phyloP scores from a whole-genome alignment of 1,140 invertebrate genomes.

The Telenomus remus region DNA sequence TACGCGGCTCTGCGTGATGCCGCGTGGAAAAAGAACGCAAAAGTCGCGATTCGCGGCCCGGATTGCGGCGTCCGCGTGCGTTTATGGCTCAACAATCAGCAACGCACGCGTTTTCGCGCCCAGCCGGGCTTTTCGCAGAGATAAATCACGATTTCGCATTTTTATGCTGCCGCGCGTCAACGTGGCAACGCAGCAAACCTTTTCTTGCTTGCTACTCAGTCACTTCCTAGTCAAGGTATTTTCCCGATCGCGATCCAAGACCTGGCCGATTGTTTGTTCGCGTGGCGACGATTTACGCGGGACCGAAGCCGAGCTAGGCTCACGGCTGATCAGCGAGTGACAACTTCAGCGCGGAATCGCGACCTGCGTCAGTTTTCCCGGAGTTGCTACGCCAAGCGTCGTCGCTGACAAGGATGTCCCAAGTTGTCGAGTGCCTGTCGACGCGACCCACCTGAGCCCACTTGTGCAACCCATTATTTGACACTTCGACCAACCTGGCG shows the following conservation, averaged over 20 bases:
- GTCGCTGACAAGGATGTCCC: constrained; percentile 13
- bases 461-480: not conserved
- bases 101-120: constrained; percentile 11
- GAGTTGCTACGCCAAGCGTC: constrained; percentile 8
- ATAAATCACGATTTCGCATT: constrained; percentile 57
- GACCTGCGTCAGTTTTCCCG: not conserved
- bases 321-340: not conserved
- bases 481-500: constrained; percentile 8
- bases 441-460: constrained; percentile 10
- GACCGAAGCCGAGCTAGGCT: not conserved
- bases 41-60: constrained; percentile 11
- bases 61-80: not conserved
- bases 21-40: constrained; percentile 59
- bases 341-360: constrained; percentile 1
- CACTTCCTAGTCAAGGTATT: constrained; percentile 71
- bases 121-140: not conserved
- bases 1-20: constrained; percentile 75
- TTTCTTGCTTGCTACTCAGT: constrained; percentile 65
- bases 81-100: not conserved
- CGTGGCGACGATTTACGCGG: constrained; percentile 9
- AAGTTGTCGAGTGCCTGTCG: constrained; percentile 1
- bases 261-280: constrained; percentile 11
- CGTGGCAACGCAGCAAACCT: constrained; percentile 72
- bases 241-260: constrained; percentile 57
- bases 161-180: constrained; percentile 66